Evolutionary conservation across 2,888 invertebrate species (phyloP), one percentile per base, ranked within the genome.

Genomic region (Steinernema scapterisci): DNA sequence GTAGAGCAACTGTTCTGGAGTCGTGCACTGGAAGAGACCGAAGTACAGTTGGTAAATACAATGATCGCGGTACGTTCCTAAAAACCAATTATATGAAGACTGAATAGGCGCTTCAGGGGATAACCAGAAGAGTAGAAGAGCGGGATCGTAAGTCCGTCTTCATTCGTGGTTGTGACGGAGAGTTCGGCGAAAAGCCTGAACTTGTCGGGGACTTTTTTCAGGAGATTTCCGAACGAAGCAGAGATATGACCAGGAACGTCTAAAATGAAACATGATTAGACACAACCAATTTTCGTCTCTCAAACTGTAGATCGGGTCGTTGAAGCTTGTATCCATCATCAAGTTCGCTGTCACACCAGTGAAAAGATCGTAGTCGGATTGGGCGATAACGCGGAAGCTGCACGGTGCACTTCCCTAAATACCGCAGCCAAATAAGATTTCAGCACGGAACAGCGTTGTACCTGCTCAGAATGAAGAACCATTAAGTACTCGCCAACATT

Each of bases 121-220:
- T 6, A 38, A 79, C 80, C 83, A 31, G 79, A 81, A 6, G 83
- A 83, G 71, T 80, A 83, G 77, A 80, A 83, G 76, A 83, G 76
- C 9, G 83, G 83, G 71, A 80, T 79, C 48, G 75, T 72, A 43
- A 71, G 44, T 13, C 63, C 74, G 25, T 44, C 74, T 1, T 54
- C 52, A 19, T 78, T 74, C n/a, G 71, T 73, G 54, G 79, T 78
- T 5, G 80, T 79, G 56, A 84, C 81, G 0, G 81, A 79, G 25
- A 84, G 73, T 72, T 84, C 84, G 23, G 84, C 80, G 76, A 82
- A 84, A 3, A 84, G 78, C 48, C 83, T 77, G 80, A 80, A 82
- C 16, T 76, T 83, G 76, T 84, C 84, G 19, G 70, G 48, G 1
- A 80, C 78, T 21, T 71, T 45, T 9, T 54, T 75, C 72, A 78